A percentile compares a stretch with the other conserved stretches of the same genome.
phyloP scores from a whole-genome alignment of 2,888 invertebrate genomes.

The Stenichneumon culpator region DNA sequence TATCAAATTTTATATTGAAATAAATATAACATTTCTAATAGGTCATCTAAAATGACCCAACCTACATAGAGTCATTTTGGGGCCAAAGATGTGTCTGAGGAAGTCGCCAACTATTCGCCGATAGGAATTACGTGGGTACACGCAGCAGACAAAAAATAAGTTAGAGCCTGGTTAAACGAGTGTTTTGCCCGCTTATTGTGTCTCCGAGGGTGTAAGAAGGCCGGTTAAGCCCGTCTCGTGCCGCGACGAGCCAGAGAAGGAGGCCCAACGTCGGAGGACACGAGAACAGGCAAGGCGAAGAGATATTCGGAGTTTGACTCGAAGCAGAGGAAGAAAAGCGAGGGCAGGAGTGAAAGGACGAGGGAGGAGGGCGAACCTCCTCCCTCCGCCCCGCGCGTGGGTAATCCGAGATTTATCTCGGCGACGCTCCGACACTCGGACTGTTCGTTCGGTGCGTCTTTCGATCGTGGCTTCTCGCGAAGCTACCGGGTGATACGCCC shows the following conservation, averaged over 20 bases:
- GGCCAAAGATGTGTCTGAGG: too few species aligned
- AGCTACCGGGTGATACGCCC: constrained; percentile 60
- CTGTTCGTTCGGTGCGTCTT: constrained; percentile 46
- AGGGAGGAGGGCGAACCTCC: constrained; percentile 62
- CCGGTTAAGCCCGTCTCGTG: constrained; percentile 76
- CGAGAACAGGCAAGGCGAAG: constrained; percentile 47
- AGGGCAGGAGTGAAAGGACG: constrained; percentile 69
- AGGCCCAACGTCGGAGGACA: constrained; percentile 45
- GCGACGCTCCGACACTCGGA: constrained; percentile 76
- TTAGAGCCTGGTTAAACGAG: constrained; percentile 66
- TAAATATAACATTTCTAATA: too few species aligned
- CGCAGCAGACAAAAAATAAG: constrained; percentile 34
- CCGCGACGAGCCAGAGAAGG: constrained; percentile 49
- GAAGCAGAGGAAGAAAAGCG: constrained; percentile 52
- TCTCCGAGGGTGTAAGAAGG: constrained; percentile 75
- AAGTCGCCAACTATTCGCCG: neutral
- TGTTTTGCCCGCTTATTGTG: constrained; percentile 63
- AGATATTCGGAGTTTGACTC: constrained; percentile 70
- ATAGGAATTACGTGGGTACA: constrained; percentile 44
- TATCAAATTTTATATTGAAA: too few species aligned
- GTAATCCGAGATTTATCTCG: constrained; percentile 84
- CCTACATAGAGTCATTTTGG: too few species aligned
- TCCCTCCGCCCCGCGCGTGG: constrained; percentile 51
- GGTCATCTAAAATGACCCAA: too few species aligned
- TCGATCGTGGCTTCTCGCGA: constrained; percentile 48